A percentile compares a stretch with the other conserved stretches of the same genome.
phyloP scores from a whole-genome alignment of 2,797 vertebrate species.

The Emydoidea blandingii region DNA sequence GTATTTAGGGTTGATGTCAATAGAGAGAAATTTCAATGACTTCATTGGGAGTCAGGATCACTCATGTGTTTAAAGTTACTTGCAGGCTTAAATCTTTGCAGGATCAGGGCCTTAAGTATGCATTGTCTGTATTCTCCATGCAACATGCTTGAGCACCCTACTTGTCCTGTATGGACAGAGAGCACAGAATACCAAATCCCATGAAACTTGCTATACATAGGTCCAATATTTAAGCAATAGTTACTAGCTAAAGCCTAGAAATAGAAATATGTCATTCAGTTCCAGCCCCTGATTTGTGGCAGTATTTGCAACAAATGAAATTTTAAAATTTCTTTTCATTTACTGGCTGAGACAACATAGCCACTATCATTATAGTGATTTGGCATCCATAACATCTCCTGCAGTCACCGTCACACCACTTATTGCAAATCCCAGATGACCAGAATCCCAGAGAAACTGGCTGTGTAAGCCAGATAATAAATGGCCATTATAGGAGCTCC shows the following conservation, averaged over 20 bases:
- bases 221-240: not conserved
- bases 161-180: not conserved
- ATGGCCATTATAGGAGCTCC: not conserved
- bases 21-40: not conserved
- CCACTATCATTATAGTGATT: not conserved
- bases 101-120: not conserved
- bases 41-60: not conserved
- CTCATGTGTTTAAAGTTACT: not conserved
- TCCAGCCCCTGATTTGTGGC: not conserved
- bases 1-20: not conserved
- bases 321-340: not conserved
- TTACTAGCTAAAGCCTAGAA: not conserved
- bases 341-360: not conserved
- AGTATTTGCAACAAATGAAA: not conserved
- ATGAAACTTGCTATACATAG: not conserved
- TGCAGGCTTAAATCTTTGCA: not conserved
- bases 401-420: not conserved
- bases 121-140: not conserved
- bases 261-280: rapidly evolving
- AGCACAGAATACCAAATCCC: not conserved
- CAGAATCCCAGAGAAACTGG: not conserved
- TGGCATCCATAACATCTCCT: not conserved
- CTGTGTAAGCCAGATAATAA: not conserved
- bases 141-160: rapidly evolving
- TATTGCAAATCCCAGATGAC: not conserved